These are phyloP conservation scores for Thelaira solivaga DNA, from an alignment of 2,888 invertebrate genomes.

Conservation along the genomic window DNA sequence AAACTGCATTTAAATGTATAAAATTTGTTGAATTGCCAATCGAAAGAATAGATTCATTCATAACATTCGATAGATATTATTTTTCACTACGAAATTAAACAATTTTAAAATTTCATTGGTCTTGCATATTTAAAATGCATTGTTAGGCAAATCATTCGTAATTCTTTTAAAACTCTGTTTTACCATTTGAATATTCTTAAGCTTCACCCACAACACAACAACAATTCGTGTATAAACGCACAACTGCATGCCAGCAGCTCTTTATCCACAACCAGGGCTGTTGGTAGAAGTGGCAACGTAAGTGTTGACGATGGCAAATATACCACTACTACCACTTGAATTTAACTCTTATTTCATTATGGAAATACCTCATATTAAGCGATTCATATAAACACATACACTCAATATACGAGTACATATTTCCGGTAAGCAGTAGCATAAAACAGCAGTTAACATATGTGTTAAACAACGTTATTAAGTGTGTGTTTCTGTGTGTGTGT, in stretches of 20 bases:
- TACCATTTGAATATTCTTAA: not conserved
- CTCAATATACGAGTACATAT: not conserved
- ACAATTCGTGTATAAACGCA: not conserved
- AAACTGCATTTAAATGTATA: too few species aligned
- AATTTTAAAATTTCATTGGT: too few species aligned
- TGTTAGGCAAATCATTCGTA: too few species aligned
- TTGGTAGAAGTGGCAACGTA: not conserved
- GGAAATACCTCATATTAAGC: constrained; percentile 50
- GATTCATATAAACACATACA: not conserved
- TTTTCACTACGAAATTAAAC: too few species aligned
- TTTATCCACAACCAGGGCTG: constrained; percentile 1
- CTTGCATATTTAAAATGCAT: too few species aligned
- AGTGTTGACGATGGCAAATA: not conserved
- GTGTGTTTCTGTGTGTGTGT: not conserved
- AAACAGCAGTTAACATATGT: constrained; percentile 5
- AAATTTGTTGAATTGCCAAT: too few species aligned
- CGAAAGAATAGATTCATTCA: too few species aligned
- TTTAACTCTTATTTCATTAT: constrained; percentile 46
- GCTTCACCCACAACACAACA: not conserved
- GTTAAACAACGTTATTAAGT: too few species aligned
- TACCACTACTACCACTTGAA: constrained; percentile 20
- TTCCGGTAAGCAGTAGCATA: not conserved
- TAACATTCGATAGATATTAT: too few species aligned
- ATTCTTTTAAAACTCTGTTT: not conserved
- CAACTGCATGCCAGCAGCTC: not conserved